Evolutionary conservation across 2,888 invertebrate species (phyloP).

Genomic region (Clepsis dumicolana): DNA sequence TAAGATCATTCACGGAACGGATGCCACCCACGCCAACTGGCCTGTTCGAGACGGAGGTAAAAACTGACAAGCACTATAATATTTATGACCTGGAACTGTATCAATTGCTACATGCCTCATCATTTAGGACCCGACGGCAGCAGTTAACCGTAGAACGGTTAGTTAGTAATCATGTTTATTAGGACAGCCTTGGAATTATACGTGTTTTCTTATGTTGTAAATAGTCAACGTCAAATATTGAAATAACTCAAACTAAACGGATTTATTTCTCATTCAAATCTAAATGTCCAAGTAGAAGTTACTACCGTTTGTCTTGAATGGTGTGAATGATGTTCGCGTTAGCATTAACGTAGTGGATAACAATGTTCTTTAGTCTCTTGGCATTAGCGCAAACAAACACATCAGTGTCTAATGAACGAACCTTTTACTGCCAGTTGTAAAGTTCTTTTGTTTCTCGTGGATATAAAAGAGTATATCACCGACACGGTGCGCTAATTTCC

Average conservation of each 20-base stretch:
- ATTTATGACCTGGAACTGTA: slow-evolving; percentile 18
- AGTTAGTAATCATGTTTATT: slow-evolving; percentile 13
- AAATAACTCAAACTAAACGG: slow-evolving; percentile 7
- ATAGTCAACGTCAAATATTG: slow-evolving; percentile 14
- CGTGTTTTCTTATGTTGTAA: slow-evolving; percentile 10
- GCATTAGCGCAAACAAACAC: slow-evolving; percentile 32
- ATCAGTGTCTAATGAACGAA: slow-evolving; percentile 30
- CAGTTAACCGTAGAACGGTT: not conserved
- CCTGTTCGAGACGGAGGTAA: slow-evolving; percentile 12
- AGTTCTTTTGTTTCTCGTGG: slow-evolving; percentile 16
- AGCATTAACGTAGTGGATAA: slow-evolving; percentile 32
- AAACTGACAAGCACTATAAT: slow-evolving; percentile 27
- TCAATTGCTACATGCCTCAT: not conserved
- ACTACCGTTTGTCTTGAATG: slow-evolving; percentile 28
- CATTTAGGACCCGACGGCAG: not conserved
- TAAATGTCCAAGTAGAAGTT: slow-evolving; percentile 14
- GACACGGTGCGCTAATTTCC: slow-evolving; percentile 55
- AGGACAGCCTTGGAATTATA: slow-evolving; percentile 24
- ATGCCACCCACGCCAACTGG: slow-evolving; percentile 28
- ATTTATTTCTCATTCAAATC: slow-evolving; percentile 30
- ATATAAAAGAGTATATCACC: slow-evolving; percentile 40
- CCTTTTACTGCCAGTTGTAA: slow-evolving; percentile 15
- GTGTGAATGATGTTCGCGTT: slow-evolving; percentile 34
- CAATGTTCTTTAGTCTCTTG: slow-evolving; percentile 31
- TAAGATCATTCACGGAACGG: slow-evolving; percentile 36